Percentiles rank a stretch among this genome's conserved stretches.
Evolutionary conservation across 1,140 invertebrate species (phyloP).

Genomic region (Calliopsis andreniformis): DNA sequence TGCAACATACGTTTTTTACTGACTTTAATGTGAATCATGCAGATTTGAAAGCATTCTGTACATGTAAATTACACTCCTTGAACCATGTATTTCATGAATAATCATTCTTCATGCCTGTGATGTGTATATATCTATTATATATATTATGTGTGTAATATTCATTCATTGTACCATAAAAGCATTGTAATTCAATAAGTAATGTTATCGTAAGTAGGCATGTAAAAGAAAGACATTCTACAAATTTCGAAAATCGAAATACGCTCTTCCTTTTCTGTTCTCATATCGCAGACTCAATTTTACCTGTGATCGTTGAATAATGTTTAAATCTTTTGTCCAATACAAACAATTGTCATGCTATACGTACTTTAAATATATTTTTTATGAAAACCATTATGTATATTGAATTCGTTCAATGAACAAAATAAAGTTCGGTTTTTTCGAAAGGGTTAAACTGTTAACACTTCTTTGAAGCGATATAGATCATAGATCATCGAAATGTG

Average conservation of each 20-base stretch:
- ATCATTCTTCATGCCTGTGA: constrained; percentile 5
- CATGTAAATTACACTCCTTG: background rate
- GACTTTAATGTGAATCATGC: background rate
- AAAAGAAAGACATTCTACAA: background rate
- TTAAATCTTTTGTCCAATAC: background rate
- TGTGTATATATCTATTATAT: constrained; percentile 4
- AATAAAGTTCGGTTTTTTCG: background rate
- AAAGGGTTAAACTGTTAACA: too few relatives aligned
- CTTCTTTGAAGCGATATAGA: too few relatives aligned
- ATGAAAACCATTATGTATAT: background rate
- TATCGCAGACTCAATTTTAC: background rate
- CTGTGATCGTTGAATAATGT: background rate
- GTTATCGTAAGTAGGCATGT: background rate
- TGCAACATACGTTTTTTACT: background rate
- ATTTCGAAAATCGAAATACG: background rate
- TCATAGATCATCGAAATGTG: too few relatives aligned
- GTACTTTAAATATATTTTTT: constrained; percentile 45
- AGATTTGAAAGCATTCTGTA: background rate
- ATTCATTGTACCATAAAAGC: constrained; percentile 4
- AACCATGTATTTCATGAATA: constrained; percentile 15
- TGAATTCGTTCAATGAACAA: background rate
- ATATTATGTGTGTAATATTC: background rate
- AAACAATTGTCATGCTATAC: background rate
- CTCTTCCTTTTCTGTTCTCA: background rate
- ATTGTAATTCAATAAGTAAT: constrained; percentile 1